Evolutionary conservation across 2,888 invertebrate genomes (phyloP), one percentile per base, ranked within the genome.

Genomic region (Athrips mouffetella): DNA sequence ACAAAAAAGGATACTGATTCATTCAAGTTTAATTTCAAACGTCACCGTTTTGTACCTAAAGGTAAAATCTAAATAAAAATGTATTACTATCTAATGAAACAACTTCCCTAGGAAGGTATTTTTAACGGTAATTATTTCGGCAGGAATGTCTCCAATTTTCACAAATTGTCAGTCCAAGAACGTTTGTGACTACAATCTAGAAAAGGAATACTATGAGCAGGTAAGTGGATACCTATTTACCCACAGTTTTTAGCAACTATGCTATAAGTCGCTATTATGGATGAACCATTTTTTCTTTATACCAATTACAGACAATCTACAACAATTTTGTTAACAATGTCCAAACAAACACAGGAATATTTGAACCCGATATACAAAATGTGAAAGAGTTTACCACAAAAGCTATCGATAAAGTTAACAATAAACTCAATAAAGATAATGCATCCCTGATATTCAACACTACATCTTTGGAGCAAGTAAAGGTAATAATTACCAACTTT

Each of bases 1-100:
- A n/a, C n/a, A n/a, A 1, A 18, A 5, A 40, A 40, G 4, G 44
- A 60, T 67, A 23, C n/a, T 0, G 62, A 66, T 46, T 49, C 58
- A 65, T 89, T 83, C 60, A 62, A 72, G 52, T 63, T 91, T 8
- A 76, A 68, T 44, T n/a, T n/a, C n/a, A 75, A 75, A 57, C 77
- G 91, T 60, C 71, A 70, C n/a, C 70, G 76, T 21, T 90, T 90
- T 69, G 55, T 91, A 25, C 91, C 91, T 1, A 91, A 91, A 87
- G 91, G 91, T 88, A 65, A 47, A 45, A n/a, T n/a, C n/a, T n/a
- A n/a, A n/a, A n/a, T n/a, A n/a, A n/a, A n/a, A n/a, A n/a, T n/a
- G n/a, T n/a, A n/a, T n/a, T n/a, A n/a, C n/a, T n/a, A n/a, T n/a
- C n/a, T n/a, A n/a, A n/a, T n/a, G n/a, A n/a, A n/a, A n/a, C n/a